phyloP scores from a whole-genome alignment of 2,113 vertebrate genomes.

The Cynopterus brachyotis region DNA sequence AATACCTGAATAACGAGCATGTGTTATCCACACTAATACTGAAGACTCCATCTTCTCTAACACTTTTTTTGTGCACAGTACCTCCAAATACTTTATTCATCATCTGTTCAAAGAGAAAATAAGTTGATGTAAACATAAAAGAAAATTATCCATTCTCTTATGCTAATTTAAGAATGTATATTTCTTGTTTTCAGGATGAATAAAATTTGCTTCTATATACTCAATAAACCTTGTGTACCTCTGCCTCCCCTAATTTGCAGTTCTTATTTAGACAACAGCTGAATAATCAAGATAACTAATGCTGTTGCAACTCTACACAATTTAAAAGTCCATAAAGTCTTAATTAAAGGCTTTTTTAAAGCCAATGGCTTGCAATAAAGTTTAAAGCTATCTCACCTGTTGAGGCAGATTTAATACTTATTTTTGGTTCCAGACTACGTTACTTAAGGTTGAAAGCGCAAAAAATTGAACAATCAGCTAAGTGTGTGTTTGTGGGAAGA shows the following conservation, averaged over 20 bases:
- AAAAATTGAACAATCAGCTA: neutral
- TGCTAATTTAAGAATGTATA: constrained; percentile 20
- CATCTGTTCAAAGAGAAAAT: constrained; percentile 88
- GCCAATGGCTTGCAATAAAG: neutral
- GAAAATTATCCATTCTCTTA: neutral
- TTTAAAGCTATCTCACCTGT: neutral
- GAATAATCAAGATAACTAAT: neutral
- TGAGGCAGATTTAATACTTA: neutral
- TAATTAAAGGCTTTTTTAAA: neutral
- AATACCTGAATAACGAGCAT: constrained; percentile 96
- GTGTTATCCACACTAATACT: constrained; percentile 94
- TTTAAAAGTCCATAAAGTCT: neutral
- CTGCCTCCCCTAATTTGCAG: neutral
- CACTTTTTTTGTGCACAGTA: constrained; percentile 96
- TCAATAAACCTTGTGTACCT: neutral
- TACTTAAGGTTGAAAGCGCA: neutral
- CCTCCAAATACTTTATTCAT: constrained; percentile 99
- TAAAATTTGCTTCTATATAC: neutral
- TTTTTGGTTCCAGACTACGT: neutral
- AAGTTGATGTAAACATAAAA: constrained; percentile 29
- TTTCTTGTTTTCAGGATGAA: neutral
- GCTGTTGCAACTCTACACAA: neutral
- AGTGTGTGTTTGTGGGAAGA: neutral
- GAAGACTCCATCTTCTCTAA: constrained; percentile 97
- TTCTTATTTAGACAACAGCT: neutral